Base-by-base conservation (phyloP, 2,888 invertebrate species). In the Synanthedon vespiformis region DNA sequence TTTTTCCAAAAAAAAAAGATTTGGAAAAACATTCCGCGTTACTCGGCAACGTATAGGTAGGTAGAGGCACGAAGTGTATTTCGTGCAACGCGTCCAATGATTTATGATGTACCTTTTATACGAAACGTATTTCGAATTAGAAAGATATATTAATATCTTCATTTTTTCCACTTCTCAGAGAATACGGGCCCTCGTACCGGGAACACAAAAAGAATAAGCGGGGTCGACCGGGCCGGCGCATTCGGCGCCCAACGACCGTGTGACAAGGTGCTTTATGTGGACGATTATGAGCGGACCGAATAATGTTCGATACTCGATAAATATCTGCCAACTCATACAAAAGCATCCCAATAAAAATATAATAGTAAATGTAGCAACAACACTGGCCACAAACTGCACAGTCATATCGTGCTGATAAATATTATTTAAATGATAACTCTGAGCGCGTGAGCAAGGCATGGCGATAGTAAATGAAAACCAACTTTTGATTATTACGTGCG, bases 311-410 rank as follows among this genome's bases (percentile, higher is more conserved):
- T 85, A 80, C 77, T 77, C 86, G 87, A 87, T 87, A 87, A 87
- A 87, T 87, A 87, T 86, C 87, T 86, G 87, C 87, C 85, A 87
- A 81, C 86, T 86, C 87, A 87, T 85, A 87, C 85, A 87, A 87
- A 85, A 84, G 86, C 80, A 77, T 80, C 80, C 82, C 82, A 87
- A 86, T 86, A 87, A 86, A 85, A 86, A 77, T 84, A 85, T 85
- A 85, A 86, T 87, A 85, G 86, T 80, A 77, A 84, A 84, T 79
- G 84, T 79, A 81, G 81, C 80, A 81, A 80, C 81, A 82, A 80
- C 83, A 80, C 76, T 63, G 76, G 71, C 80, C 76, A 72, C 80
- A 77, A 82, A 83, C 78, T 85, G 87, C 85, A 70, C 70, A 76
- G 86, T 86, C 87, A 85, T 84, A 80, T 78, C 77, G 71, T 63